Conservation (phyloP, 2,797 vertebrate species). For the Aldrovandia affinis region DNA sequence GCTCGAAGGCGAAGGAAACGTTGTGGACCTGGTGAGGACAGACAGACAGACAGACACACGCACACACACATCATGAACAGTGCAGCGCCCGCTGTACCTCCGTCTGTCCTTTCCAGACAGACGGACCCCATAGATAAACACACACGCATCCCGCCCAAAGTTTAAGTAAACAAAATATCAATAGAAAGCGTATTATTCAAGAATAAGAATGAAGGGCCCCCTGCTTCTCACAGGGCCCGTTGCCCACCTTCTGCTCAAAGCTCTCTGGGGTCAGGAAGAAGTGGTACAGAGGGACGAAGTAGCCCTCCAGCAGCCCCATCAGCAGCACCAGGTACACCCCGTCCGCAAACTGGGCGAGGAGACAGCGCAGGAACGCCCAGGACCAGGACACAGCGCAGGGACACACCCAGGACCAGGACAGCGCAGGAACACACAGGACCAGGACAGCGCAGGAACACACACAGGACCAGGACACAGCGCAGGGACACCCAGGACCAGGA, state of each 20-base stretch:
- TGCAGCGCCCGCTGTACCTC: too few species aligned
- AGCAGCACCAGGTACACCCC: conserved; percentile 94
- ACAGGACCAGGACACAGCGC: too few species aligned
- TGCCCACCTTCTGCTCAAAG: conserved; percentile 92
- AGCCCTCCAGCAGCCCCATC: conserved; percentile 95
- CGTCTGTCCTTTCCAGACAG: too few species aligned
- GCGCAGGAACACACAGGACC: too few species aligned
- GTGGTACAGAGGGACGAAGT: conserved; percentile 94
- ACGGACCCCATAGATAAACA: too few species aligned
- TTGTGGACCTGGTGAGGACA: conserved; percentile 99
- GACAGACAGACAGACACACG: neutral
- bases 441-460: too few species aligned
- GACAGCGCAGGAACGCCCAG: neutral
- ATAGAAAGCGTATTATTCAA: too few species aligned
- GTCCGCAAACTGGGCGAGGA: conserved; percentile 87
- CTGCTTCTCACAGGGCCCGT: neutral
- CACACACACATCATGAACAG: neutral
- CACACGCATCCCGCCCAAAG: too few species aligned
- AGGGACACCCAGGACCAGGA: neutral
- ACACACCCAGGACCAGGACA: too few species aligned
- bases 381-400: neutral
- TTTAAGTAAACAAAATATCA: too few species aligned
- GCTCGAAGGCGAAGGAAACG: conserved; percentile 91
- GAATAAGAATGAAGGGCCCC: too few species aligned
- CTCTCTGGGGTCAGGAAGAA: conserved; percentile 95